phyloP scores from a whole-genome alignment of 2,797 vertebrate genomes.

The Nannoperca obscura region DNA sequence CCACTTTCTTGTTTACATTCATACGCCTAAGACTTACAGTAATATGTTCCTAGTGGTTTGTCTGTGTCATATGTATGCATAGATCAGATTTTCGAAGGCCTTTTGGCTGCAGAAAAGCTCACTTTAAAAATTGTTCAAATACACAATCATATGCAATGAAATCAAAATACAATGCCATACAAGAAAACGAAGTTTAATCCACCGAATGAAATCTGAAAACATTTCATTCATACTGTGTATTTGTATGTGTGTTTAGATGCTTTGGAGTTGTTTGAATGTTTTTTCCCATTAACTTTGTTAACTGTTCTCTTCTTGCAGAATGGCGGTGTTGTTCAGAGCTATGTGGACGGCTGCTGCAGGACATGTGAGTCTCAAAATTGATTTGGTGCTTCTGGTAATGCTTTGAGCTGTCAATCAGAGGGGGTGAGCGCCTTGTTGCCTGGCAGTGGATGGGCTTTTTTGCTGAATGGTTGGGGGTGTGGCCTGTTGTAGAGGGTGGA shows the following conservation, averaged over 20 bases:
- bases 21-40: no score
- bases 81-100: no score
- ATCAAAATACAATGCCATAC: no score
- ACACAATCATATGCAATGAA: no score
- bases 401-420: conserved; percentile 76
- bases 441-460: conserved; percentile 83
- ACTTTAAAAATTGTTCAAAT: no score
- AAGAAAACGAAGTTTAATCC: no score
- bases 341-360: conserved; percentile 97
- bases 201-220: no score
- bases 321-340: conserved; percentile 93
- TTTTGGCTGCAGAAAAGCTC: no score
- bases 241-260: not conserved
- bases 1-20: no score
- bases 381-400: conserved; percentile 63
- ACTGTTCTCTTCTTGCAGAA: conserved; percentile 84
- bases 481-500: conserved; percentile 76
- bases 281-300: not conserved
- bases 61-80: no score
- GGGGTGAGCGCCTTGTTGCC: conserved; percentile 83
- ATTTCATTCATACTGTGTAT: not conserved
- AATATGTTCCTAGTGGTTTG: no score
- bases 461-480: conserved; percentile 79
- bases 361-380: conserved; percentile 92
- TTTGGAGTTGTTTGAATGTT: not conserved